Evolutionary conservation across 1,140 invertebrate species (phyloP), one percentile per base, ranked within the genome.

Genomic region (Apis cerana): DNA sequence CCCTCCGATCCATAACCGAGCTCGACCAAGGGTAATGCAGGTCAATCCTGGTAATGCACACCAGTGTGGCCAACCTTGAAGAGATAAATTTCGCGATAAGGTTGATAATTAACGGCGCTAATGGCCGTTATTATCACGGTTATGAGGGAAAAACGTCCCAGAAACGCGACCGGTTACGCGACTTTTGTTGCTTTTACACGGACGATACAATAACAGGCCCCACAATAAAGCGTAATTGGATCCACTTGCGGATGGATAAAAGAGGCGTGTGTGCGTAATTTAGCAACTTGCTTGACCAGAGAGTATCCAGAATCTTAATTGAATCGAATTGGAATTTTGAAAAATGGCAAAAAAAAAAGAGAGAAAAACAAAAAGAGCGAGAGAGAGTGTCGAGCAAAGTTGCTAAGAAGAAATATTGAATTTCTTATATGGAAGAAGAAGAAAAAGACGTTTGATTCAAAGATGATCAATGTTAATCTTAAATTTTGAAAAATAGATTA

Each of bases 1-100:
- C 33, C 21, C 72, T 5, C 72, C 23, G 58, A 76, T 68, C 21
- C 17, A 54, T 5, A 21, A 76, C 68, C 72, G 64, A 59, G 48
- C 11, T 13, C 75, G n/a, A 10, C 64, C 27, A n/a, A 12, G 19
- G 54, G 23, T 68, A 82, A 59, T 50, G 54, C n/a, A 50, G 23
- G 50, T 19, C 23, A 43, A 43, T 48, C 48, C 3, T 27, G 64
- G 56, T 82, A 82, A 82, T 76, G 76, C 64, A 82, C 80, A 82
- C 80, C 43, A 19, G 19, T 27, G 48, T 59, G 64, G 64, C 19
- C 61, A 68, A 76, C 80, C 72, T 82, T 82, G 72, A 76, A 69
- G 48, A 82, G 62, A 82, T 82, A 82, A 82, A 82, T 82, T 76
- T 68, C 56, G 56, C 64, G 80, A 82, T 82, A 82, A 82, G 64